Conservation (phyloP, 2,113 vertebrate species). For the Cyrtonyx montezumae region DNA sequence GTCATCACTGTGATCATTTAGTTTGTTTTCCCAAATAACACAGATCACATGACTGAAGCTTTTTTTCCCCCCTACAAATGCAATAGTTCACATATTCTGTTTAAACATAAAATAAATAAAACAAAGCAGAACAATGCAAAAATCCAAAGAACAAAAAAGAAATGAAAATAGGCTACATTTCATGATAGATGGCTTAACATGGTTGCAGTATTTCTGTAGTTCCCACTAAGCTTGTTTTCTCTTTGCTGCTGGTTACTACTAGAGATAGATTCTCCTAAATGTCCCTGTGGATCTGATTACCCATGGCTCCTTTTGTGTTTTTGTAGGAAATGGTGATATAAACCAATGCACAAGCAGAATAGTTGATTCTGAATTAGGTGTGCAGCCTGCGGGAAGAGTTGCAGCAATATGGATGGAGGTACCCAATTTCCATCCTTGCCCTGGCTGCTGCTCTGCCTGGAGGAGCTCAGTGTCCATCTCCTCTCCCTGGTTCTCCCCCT, state of each 20-base stretch:
- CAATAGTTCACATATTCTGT: neutral
- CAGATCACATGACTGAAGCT: rapidly evolving
- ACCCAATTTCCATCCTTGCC: neutral
- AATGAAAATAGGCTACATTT: neutral
- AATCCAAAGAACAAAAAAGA: neutral
- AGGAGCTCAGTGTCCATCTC: rapidly evolving
- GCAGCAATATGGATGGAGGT: neutral
- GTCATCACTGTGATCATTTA: neutral
- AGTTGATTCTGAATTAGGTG: neutral
- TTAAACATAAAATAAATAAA: neutral
- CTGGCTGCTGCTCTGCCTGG: neutral
- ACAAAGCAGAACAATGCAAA: neutral
- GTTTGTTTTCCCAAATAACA: neutral
- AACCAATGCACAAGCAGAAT: rapidly evolving
- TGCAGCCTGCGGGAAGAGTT: neutral
- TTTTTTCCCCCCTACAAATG: neutral
- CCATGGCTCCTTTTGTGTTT: neutral
- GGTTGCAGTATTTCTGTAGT: neutral
- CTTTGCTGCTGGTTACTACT: neutral
- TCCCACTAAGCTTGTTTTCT: neutral
- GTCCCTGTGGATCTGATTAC: neutral
- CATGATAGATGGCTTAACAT: neutral
- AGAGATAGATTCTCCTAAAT: neutral
- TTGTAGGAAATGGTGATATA: neutral
- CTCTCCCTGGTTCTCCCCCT: neutral